Evolutionary conservation across 2,888 invertebrate genomes (phyloP), one percentile per base, ranked within the genome.

Genomic region (Blastobasis adustella): DNA sequence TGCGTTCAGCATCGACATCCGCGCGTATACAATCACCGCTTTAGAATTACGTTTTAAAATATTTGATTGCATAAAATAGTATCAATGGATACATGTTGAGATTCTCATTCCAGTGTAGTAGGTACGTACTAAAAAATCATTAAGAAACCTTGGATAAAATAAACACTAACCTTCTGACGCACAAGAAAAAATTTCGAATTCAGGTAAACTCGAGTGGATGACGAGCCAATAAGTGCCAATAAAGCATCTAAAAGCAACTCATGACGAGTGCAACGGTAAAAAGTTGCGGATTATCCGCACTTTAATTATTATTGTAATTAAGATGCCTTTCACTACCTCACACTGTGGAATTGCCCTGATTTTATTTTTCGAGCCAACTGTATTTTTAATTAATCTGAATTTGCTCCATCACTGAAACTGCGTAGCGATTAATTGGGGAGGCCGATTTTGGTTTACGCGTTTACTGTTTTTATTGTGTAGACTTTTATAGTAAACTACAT

Each of bases 271-370:
- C 59, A 54, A 61, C 57, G 53, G 56, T 51, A 49, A 49, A 51
- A 50, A 23, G 23, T 10, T 37, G 7, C n/a, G 51, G 45, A 47
- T 47, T 47, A 39, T 53, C 46, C 44, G n/a, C 10, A 42, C 38
- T 44, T 54, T 52, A 53, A 51, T 54, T 54, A 50, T 40, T 54
- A 61, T 58, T 60, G 60, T 56, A 53, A 56, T 57, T 58, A 54
- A 57, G 55, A 62, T 59, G 61, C 63, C 64, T 71, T 70, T 70
- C 65, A 60, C 65, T 58, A 50, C 58, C 56, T 58, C 60, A 59
- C 57, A 59, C 58, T 57, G 57, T 54, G 45, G 58, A 56, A 63
- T 65, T 54, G 62, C 59, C 61, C 62, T 60, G 60, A 59, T 64
- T 70, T 63, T 57, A 23, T 23, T 3, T 58, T 59, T 58, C 46